Percentiles rank a stretch among this genome's conserved stretches.
Conservation (phyloP, 2,888 invertebrate species). For the Hesperia comma region DNA sequence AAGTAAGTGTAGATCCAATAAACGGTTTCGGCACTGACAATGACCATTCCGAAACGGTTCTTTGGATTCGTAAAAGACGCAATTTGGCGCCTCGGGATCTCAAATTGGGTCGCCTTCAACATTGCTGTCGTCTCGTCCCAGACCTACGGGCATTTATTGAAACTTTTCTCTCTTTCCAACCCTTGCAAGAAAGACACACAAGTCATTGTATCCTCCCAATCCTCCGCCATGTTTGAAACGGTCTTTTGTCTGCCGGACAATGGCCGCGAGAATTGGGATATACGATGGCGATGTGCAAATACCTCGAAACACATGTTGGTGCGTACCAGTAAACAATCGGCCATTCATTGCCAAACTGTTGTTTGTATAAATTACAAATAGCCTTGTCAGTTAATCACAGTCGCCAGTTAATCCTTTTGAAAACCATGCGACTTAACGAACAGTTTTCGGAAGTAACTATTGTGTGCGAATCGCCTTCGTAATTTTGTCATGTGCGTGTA, state of each 20-base stretch:
- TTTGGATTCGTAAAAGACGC: slow-evolving; percentile 54
- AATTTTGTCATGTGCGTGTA: slow-evolving; percentile 13
- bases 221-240: slow-evolving; percentile 56
- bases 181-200: slow-evolving; percentile 42
- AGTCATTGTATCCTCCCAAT: slow-evolving; percentile 44
- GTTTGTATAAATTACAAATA: slow-evolving; percentile 13
- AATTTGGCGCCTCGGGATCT: slow-evolving; percentile 56
- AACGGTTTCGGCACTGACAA: slow-evolving; percentile 22
- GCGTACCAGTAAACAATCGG: slow-evolving; percentile 56
- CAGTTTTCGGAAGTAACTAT: slow-evolving; percentile 30
- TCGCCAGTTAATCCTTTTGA: slow-evolving; percentile 19
- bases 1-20: slow-evolving; percentile 12
- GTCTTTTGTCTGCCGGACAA: slow-evolving; percentile 72
- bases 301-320: slow-evolving; percentile 57
- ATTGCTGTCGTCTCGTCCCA: slow-evolving; percentile 14
- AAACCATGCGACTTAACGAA: slow-evolving; percentile 21
- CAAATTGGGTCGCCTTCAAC: slow-evolving; percentile 56
- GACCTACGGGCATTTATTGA: slow-evolving; percentile 39
- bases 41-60: slow-evolving; percentile 41
- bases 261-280: slow-evolving; percentile 69
- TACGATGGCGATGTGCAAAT: slow-evolving; percentile 55
- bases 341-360: slow-evolving; percentile 52
- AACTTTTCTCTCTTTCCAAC: slow-evolving; percentile 36
- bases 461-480: neutral
- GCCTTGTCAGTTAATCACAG: slow-evolving; percentile 29